Evolutionary conservation across 2,797 vertebrate species (phyloP).

Genomic region (Parauchenoglanis punctatus): DNA sequence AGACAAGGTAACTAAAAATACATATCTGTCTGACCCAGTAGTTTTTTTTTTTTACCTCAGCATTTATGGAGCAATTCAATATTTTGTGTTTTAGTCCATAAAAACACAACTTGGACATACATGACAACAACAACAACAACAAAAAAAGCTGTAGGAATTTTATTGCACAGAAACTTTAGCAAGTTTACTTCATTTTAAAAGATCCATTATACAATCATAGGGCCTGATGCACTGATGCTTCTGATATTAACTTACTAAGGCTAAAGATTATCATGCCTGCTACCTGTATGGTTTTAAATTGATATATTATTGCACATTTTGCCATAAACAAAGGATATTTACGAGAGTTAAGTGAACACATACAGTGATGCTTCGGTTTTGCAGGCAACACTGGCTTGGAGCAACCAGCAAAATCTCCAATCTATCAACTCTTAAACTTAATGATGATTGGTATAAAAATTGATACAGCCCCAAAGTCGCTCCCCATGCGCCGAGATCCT

Average conservation of each 20-base stretch:
- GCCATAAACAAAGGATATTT: not conserved
- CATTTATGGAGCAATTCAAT: not conserved
- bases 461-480: not conserved
- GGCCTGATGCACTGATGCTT: not conserved
- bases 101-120: conserved; percentile 37
- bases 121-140: conserved; percentile 20
- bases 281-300: not conserved
- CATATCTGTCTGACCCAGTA: not conserved
- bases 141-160: conserved; percentile 10
- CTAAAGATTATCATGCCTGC: not conserved
- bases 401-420: no score
- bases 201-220: not conserved
- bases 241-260: not conserved
- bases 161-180: conserved; percentile 23
- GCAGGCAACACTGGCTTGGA: no score
- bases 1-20: not conserved
- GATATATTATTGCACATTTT: not conserved
- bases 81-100: conserved; percentile 57
- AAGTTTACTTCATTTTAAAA: conserved; percentile 11
- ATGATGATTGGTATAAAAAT: not conserved
- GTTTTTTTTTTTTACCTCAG: not conserved
- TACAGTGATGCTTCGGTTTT: conserved; percentile 52
- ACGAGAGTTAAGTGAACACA: not conserved
- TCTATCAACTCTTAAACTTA: no score
- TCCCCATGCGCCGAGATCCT: not conserved